phyloP scores from a whole-genome alignment of 2,888 invertebrate species.

The Gymnoscelis rufifasciata region DNA sequence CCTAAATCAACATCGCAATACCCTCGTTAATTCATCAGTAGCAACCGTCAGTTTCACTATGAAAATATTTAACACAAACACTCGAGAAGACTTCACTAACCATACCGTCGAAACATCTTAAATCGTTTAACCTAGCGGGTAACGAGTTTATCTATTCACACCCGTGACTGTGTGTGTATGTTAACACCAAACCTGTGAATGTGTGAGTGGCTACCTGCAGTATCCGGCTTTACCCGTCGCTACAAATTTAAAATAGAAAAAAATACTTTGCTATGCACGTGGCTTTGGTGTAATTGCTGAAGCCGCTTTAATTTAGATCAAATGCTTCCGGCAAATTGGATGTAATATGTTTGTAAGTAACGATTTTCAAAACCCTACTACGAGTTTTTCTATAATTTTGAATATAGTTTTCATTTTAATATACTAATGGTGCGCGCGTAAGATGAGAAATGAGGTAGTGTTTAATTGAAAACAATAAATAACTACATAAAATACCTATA shows the following conservation, averaged over 20 bases:
- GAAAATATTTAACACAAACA: too few relatives aligned
- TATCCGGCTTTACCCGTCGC: slow-evolving; percentile 60
- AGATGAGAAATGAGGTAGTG: background rate
- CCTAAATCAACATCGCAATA: too few relatives aligned
- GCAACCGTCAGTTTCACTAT: too few relatives aligned
- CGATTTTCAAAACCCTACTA: background rate
- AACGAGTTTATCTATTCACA: slow-evolving; percentile 37
- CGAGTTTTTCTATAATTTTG: background rate
- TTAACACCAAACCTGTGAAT: slow-evolving; percentile 46
- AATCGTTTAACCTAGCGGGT: slow-evolving; percentile 12
- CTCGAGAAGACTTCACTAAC: too few relatives aligned
- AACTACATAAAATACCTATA: too few relatives aligned
- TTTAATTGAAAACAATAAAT: too few relatives aligned
- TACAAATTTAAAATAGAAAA: slow-evolving; percentile 56
- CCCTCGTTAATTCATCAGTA: too few relatives aligned
- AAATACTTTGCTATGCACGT: slow-evolving; percentile 55
- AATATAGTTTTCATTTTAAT: too few relatives aligned
- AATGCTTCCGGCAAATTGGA: too few relatives aligned
- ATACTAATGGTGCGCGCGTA: too few relatives aligned
- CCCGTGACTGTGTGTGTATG: background rate
- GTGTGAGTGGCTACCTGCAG: slow-evolving; percentile 71
- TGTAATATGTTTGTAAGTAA: too few relatives aligned
- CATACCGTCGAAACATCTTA: background rate
- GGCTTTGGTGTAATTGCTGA: slow-evolving; percentile 27
- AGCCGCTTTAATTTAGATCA: too few relatives aligned